Evolutionary conservation across 2,888 invertebrate genomes (phyloP), one percentile per base, ranked within the genome.

Genomic region (Polydrusus tereticollis): DNA sequence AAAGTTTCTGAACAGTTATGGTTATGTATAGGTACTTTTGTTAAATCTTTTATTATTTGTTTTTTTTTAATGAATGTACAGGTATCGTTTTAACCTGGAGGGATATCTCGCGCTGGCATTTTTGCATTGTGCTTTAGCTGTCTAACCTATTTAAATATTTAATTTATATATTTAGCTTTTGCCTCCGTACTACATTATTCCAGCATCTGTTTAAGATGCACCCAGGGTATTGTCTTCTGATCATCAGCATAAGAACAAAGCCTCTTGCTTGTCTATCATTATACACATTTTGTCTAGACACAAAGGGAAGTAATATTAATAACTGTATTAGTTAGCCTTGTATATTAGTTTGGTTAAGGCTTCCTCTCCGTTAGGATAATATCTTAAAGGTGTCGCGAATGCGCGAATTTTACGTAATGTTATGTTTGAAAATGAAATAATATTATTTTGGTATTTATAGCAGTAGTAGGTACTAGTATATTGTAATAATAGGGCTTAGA

Each of bases 261-360:
- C 23, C 26, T 52, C 36, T 47, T 33, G 55, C 33, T 26, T 26
- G 57, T 43, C 50, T 59, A 47, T 67, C 36, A 45, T 59, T 59
- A 20, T 58, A 45, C 41, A 57, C 45, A 52, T 58, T 47, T 36
- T 45, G 43, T 60, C 66, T 68, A 68, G 68, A 60, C 68, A 60
- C 60, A 68, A 68, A 68, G 59, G 67, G 55, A 26, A 66, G 52
- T 66, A 45, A 57, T 58, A 66, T 66, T 66, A 66, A 66, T 66
- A 66, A 57, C 43, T 66, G 66, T 57, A 66, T 68, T 68, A 67
- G 38, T 59, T 45, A 29, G 29, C 10, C 16, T 16, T 29, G 52
- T 29, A 55, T 55, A 55, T 55, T 55, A 55, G 52, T 55, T 55
- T 55, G 29, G 52, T 55, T 55, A 55, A 55, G 8, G 23, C 52